Evolutionary conservation across 2,888 invertebrate species (phyloP).

Genomic region (Proisotoma minuta): DNA sequence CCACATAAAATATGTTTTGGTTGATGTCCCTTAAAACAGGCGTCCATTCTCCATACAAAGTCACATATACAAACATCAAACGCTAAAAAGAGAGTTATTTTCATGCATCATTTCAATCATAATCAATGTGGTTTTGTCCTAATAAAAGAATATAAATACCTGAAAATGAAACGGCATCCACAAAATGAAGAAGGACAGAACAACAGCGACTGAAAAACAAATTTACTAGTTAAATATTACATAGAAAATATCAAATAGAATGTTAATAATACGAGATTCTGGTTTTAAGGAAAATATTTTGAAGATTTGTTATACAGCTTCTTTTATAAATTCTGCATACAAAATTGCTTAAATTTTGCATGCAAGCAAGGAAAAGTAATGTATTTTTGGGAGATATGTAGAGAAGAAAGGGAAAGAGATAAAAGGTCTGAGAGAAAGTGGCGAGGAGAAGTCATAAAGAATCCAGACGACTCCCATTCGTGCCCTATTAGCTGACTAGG

Average conservation of each 20-base stretch:
- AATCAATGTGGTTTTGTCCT: too few species aligned
- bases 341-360: too few species aligned
- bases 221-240: too few species aligned
- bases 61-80: conserved; percentile 44
- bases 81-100: conserved; percentile 15
- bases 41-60: conserved; percentile 47
- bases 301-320: not conserved
- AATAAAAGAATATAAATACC: too few species aligned
- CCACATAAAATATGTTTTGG: conserved; percentile 48
- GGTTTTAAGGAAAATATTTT: too few species aligned
- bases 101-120: too few species aligned
- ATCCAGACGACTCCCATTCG: not conserved
- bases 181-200: conserved; percentile 37
- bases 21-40: conserved; percentile 46
- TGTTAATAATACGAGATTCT: too few species aligned
- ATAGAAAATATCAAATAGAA: too few species aligned
- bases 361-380: too few species aligned
- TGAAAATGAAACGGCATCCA: conserved; percentile 45
- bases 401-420: too few species aligned
- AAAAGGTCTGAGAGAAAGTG: too few species aligned
- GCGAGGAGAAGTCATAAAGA: not conserved
- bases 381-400: too few species aligned
- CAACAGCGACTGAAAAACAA: conserved; percentile 28
- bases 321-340: not conserved
- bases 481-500: not conserved